A percentile compares a stretch with the other conserved stretches of the same genome.
Evolutionary conservation across 2,797 vertebrate genomes (phyloP).

Genomic region (Hybognathus amarus): DNA sequence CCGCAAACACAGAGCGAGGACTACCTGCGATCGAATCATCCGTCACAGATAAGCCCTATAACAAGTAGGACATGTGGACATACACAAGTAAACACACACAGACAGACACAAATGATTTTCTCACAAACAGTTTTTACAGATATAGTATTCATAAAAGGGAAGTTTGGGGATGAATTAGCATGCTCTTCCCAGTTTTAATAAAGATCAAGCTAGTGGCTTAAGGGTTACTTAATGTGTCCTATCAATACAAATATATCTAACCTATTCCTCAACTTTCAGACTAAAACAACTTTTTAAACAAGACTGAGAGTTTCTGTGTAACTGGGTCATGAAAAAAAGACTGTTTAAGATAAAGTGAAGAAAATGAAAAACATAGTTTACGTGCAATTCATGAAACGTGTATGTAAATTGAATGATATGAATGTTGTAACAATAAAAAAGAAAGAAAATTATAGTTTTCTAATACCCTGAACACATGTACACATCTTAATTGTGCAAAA

Average conservation of each 20-base stretch:
- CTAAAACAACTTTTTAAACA: background rate
- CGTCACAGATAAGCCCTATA: slow-evolving; percentile 84
- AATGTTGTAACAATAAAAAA: background rate
- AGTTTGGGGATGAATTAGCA: background rate
- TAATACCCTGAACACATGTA: background rate
- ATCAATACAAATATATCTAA: background rate
- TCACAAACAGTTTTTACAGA: background rate
- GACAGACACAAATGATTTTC: slow-evolving; percentile 6
- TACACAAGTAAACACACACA: slow-evolving; percentile 15
- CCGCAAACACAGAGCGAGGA: slow-evolving; percentile 83
- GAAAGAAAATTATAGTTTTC: background rate
- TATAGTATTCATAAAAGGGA: background rate
- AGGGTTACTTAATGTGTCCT: background rate
- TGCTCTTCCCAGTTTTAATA: background rate
- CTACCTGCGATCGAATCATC: slow-evolving; percentile 82
- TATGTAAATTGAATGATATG: background rate
- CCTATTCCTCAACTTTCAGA: background rate
- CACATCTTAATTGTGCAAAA: background rate
- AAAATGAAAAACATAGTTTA: background rate
- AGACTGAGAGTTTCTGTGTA: background rate
- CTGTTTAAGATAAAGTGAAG: background rate
- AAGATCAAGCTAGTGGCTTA: background rate
- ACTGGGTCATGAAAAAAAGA: too few relatives aligned
- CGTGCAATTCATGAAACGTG: background rate
- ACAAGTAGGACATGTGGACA: slow-evolving; percentile 65